These are phyloP conservation scores for Macrosiphum euphorbiae DNA, from an alignment of 2,888 invertebrate species.

Conservation along the genomic window DNA sequence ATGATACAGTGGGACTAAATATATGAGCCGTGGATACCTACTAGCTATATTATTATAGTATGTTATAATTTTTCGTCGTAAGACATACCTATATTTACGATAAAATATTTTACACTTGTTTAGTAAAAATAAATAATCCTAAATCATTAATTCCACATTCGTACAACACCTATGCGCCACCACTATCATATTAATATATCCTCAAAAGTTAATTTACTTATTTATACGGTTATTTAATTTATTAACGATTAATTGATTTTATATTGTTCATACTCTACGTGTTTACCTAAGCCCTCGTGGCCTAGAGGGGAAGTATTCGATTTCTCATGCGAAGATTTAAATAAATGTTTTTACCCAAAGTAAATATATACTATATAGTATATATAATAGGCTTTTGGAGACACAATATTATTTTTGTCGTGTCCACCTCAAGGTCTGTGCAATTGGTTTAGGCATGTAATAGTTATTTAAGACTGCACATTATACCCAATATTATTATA, in stretches of 20 bases:
- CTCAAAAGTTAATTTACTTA: not conserved
- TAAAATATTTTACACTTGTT: not conserved
- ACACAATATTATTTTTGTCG: not conserved
- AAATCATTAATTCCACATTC: not conserved
- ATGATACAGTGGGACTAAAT: not conserved
- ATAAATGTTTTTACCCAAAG: not conserved
- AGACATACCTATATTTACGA: not conserved
- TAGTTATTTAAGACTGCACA: not conserved
- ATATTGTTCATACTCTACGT: not conserved
- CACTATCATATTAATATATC: not conserved
- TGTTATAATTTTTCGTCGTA: not conserved
- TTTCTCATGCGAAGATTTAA: not conserved
- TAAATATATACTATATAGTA: not conserved
- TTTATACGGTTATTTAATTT: not conserved
- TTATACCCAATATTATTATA: not conserved
- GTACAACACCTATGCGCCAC: not conserved
- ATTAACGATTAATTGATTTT: not conserved
- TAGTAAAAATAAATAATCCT: not conserved
- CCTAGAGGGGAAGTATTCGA: not conserved
- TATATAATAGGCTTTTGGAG: not conserved
- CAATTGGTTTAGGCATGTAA: not conserved
- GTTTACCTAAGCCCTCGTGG: not conserved
- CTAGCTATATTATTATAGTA: not conserved
- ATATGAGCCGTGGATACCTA: not conserved
- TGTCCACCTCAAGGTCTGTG: not conserved